phyloP scores from a whole-genome alignment of 2,113 vertebrate species.

The Reinhardtius hippoglossoides region DNA sequence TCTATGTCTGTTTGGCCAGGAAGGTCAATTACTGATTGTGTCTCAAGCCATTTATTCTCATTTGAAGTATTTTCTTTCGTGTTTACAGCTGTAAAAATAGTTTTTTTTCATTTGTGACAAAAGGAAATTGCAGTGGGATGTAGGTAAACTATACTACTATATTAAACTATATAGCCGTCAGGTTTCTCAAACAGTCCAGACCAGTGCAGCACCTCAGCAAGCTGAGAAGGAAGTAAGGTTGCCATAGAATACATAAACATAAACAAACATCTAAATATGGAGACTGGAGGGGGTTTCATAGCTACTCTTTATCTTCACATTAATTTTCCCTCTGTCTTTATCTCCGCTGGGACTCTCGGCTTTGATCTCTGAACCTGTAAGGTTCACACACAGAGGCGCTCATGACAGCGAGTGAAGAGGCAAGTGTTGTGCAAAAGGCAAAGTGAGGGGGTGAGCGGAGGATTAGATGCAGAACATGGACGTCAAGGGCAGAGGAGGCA shows the following conservation, averaged over 20 bases:
- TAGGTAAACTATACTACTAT: too few relatives aligned
- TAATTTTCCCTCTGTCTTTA: slow-evolving; percentile 62
- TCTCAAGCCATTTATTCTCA: background rate
- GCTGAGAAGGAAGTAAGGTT: slow-evolving; percentile 31
- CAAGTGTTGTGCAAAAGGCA: slow-evolving; percentile 51
- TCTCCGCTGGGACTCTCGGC: slow-evolving; percentile 54
- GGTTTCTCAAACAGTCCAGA: slow-evolving; percentile 55
- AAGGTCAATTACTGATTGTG: slow-evolving; percentile 24
- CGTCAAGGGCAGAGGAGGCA: slow-evolving; percentile 77
- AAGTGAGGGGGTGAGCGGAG: slow-evolving; percentile 68
- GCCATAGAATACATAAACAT: slow-evolving; percentile 64
- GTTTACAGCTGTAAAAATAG: slow-evolving; percentile 2
- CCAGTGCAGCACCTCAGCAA: slow-evolving; percentile 34
- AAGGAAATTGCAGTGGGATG: background rate
- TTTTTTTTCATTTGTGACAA: slow-evolving; percentile 10
- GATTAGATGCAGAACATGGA: slow-evolving; percentile 77
- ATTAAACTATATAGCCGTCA: slow-evolving; percentile 36
- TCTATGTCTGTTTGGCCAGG: slow-evolving; percentile 8
- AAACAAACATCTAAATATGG: slow-evolving; percentile 70
- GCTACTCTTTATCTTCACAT: slow-evolving; percentile 59
- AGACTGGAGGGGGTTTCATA: slow-evolving; percentile 66
- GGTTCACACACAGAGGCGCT: slow-evolving; percentile 63
- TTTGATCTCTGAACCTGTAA: slow-evolving; percentile 77
- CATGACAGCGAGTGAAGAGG: slow-evolving; percentile 69
- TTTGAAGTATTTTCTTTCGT: slow-evolving; percentile 3